phyloP scores from a whole-genome alignment of 2,888 invertebrate genomes.

The Carterocephalus palaemon region DNA sequence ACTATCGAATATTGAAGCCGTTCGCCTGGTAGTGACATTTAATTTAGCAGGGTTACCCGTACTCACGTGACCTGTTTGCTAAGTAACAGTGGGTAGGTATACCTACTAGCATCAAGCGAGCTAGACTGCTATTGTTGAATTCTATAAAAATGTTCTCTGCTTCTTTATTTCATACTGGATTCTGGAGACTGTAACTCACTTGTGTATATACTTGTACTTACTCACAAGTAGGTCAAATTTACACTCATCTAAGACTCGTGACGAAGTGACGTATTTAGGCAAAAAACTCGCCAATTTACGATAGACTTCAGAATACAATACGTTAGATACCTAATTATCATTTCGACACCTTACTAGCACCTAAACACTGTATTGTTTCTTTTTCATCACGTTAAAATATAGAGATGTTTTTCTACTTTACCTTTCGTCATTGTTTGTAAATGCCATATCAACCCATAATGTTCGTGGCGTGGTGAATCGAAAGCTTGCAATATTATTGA shows the following conservation, averaged over 20 bases:
- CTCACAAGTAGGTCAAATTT: too few relatives aligned
- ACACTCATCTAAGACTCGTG: slow-evolving; percentile 5
- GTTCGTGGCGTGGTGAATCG: too few relatives aligned
- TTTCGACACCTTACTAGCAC: slow-evolving; percentile 9
- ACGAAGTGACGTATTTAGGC: slow-evolving; percentile 1
- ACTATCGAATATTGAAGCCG: slow-evolving; percentile 39
- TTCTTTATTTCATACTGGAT: too few relatives aligned
- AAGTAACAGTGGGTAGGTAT: not conserved
- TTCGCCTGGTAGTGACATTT: slow-evolving; percentile 34
- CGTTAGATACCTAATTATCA: slow-evolving; percentile 10
- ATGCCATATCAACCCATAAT: too few relatives aligned
- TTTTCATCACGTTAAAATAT: not conserved
- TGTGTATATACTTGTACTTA: too few relatives aligned
- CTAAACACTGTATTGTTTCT: not conserved
- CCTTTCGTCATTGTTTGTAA: too few relatives aligned
- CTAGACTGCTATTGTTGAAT: too few relatives aligned
- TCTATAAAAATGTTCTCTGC: too few relatives aligned
- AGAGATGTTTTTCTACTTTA: too few relatives aligned
- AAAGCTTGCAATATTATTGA: too few relatives aligned
- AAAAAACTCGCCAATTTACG: slow-evolving; percentile 8
- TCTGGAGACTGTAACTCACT: too few relatives aligned
- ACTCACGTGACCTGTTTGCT: slow-evolving; percentile 36
- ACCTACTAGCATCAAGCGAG: too few relatives aligned
- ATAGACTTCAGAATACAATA: slow-evolving; percentile 9
- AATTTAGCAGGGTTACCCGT: slow-evolving; percentile 44